Evolutionary conservation across 2,797 vertebrate species (phyloP), one percentile per base, ranked within the genome.

Genomic region (Peromyscus melanophrys): DNA sequence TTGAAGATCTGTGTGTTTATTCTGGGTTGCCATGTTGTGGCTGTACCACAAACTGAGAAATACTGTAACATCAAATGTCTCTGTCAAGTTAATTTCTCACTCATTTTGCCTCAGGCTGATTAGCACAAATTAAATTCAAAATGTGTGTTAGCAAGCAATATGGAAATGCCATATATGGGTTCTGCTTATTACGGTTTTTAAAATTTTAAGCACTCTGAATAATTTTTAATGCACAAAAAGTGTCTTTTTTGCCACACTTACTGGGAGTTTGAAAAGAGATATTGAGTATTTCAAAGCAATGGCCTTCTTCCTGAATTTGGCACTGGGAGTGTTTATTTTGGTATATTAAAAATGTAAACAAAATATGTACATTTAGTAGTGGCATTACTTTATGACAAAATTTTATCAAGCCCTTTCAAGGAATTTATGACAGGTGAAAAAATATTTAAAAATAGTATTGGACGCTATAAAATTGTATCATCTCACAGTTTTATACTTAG

Each of bases 91-190:
- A 98, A 97, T 98, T 97, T 97, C 69, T 31, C 49, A 93, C 76
- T 95, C 57, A n/a, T 94, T 95, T 93, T 92, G 96, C 97, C 96
- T 97, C 59, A 88, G 96, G 98, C 95, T 98, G 95, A 98, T 97
- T 98, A 98, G 96, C 96, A 95, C 97, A 97, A 98, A 98, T 97
- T 97, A 82, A 97, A 96, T 90, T 84, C 87, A 97, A 87, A 90
- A 97, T 80, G 52, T 52, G 52, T 52, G 69, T 95, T 94, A 94
- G 92, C 92, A 96, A 52, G 93, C 89, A 93, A 94, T 92, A 94
- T 61, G 81, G 83, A 98, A 98, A 98, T 71, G 52, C 46, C 19
- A 90, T 92, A 92, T 83, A 94, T 52, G 76, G 27, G 71, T 89
- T 88, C 63, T 96, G 67, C 43, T 97, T 40, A 83, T 96, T 93